phyloP scores from a whole-genome alignment of 2,113 vertebrate species.

The Calidris pygmaea region DNA sequence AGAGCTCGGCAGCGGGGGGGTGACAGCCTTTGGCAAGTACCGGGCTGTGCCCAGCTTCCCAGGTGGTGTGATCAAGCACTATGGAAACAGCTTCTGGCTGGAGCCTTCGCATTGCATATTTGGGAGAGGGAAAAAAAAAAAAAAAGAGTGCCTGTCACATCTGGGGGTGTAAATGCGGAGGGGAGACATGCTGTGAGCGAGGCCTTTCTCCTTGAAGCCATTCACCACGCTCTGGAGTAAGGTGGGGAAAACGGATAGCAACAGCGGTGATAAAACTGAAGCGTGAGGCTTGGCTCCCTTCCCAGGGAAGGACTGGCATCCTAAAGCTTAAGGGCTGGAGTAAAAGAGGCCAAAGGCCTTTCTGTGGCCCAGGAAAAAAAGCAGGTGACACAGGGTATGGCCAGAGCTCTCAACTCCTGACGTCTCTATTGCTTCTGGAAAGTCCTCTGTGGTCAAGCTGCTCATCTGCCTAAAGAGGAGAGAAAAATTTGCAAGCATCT shows the following conservation, averaged over 20 bases:
- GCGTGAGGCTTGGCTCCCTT: not conserved
- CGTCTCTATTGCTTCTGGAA: not conserved
- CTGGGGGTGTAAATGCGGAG: not conserved
- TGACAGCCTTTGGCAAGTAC: not conserved
- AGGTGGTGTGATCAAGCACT: not conserved
- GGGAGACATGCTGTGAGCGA: not conserved
- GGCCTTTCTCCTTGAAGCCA: not conserved
- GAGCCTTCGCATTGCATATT: not conserved
- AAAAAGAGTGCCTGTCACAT: not conserved
- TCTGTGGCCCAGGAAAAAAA: not conserved
- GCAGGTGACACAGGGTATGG: not conserved
- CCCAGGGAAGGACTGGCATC: not conserved
- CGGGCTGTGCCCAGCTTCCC: not conserved
- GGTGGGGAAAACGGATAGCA: not conserved
- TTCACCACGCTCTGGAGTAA: not conserved
- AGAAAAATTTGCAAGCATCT: not conserved
- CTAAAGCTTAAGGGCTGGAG: not conserved
- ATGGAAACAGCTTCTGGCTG: not conserved
- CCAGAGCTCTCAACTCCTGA: not conserved
- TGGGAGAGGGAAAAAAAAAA: not conserved
- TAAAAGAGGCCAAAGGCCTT: not conserved
- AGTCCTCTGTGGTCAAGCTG: not conserved
- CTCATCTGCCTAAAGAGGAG: not conserved
- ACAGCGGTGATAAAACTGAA: not conserved
- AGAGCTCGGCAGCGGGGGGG: not conserved